Evolutionary conservation across 2,888 invertebrate species (phyloP).

Genomic region (Cosmia pyralina): DNA sequence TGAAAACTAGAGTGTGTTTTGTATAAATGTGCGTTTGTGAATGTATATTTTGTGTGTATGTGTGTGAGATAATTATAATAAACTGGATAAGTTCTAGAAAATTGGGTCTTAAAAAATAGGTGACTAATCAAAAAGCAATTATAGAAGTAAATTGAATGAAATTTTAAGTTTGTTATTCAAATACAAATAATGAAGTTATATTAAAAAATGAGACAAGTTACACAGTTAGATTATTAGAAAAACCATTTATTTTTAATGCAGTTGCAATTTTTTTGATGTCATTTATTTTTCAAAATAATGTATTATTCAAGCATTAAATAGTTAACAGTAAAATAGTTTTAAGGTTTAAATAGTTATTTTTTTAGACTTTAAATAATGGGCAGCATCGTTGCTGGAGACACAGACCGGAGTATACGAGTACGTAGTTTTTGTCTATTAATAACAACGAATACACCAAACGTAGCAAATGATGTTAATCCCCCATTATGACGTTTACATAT

Average conservation of each 20-base stretch:
- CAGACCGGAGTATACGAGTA: too few relatives aligned
- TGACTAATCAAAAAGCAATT: conserved; percentile 28
- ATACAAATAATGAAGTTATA: conserved; percentile 30
- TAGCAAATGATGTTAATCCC: too few relatives aligned
- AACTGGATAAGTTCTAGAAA: too few relatives aligned
- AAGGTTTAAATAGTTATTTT: not conserved
- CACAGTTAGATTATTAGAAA: not conserved
- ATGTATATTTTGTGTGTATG: too few relatives aligned
- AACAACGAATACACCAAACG: too few relatives aligned
- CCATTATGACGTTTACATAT: not conserved
- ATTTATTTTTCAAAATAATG: not conserved
- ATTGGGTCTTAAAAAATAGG: not conserved
- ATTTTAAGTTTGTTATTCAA: conserved; percentile 5
- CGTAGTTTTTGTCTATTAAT: too few relatives aligned
- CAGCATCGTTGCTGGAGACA: too few relatives aligned
- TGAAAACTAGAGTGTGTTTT: too few relatives aligned
- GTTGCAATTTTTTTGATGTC: not conserved
- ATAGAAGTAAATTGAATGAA: conserved; percentile 1
- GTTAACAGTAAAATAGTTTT: not conserved
- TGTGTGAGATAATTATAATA: too few relatives aligned
- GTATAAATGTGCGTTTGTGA: too few relatives aligned
- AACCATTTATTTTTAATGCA: not conserved
- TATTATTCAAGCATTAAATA: not conserved
- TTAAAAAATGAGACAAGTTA: conserved; percentile 11
- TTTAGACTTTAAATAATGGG: not conserved